A percentile compares a stretch with the other conserved stretches of the same genome.
Evolutionary conservation across 2,113 vertebrate species (phyloP).

Genomic region (Felis chaus): DNA sequence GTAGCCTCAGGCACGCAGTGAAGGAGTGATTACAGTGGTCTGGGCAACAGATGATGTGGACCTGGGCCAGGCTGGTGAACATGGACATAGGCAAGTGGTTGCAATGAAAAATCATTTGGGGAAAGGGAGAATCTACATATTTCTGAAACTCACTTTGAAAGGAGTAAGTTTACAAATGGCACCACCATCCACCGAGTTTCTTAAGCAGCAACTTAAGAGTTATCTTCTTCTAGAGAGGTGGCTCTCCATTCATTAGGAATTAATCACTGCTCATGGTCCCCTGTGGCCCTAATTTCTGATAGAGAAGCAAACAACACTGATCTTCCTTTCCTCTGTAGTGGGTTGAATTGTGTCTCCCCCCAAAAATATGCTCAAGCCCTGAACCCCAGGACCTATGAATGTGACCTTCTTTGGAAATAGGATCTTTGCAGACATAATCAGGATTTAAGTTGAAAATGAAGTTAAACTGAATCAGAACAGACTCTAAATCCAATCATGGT

Average conservation of each 20-base stretch:
- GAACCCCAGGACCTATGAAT: background rate
- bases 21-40: background rate
- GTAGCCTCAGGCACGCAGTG: too few species aligned
- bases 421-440: background rate
- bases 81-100: background rate
- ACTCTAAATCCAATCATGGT: background rate
- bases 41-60: background rate
- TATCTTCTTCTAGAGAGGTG: background rate
- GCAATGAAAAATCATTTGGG: background rate
- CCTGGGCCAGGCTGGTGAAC: background rate
- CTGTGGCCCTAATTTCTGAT: constrained; percentile 66
- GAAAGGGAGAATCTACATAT: background rate
- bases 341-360: background rate
- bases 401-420: background rate
- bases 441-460: background rate
- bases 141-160: background rate
- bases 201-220: background rate
- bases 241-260: constrained; percentile 60
- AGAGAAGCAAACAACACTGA: constrained; percentile 78
- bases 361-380: background rate
- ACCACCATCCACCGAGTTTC: background rate
- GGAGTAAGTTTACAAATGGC: background rate
- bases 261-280: constrained; percentile 53
- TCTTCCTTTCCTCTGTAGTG: constrained; percentile 48
- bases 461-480: background rate